These are phyloP conservation scores for Tragelaphus strepsiceros DNA, from an alignment of 2,113 vertebrate genomes.

Conservation along the genomic window DNA sequence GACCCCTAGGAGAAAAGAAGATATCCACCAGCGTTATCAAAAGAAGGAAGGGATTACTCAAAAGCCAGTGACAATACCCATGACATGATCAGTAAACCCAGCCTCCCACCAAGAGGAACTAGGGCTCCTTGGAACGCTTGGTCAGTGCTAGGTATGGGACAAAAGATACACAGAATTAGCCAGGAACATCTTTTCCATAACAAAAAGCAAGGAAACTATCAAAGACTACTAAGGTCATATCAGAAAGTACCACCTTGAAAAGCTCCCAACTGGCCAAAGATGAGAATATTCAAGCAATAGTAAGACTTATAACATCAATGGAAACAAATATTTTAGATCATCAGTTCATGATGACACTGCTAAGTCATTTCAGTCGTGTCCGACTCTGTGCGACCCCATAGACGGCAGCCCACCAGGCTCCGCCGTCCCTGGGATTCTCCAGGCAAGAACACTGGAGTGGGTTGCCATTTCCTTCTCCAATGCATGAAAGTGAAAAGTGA, in stretches of 20 bases:
- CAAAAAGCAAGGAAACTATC: neutral
- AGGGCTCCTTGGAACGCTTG: neutral
- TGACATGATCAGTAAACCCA: neutral
- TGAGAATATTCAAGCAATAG: neutral
- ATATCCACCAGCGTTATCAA: neutral
- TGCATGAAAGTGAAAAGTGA: too few species aligned
- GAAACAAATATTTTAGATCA: neutral
- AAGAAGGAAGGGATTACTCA: neutral
- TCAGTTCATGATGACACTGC: neutral
- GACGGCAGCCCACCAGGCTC: too few species aligned
- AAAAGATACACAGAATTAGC: neutral
- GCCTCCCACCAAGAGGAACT: neutral
- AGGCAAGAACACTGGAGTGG: too few species aligned
- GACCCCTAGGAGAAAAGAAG: slow-evolving; percentile 83
- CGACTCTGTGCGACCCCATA: too few species aligned
- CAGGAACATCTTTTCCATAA: neutral
- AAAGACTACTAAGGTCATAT: neutral
- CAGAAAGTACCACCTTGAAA: neutral
- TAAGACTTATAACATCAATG: neutral
- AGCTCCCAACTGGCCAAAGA: neutral
- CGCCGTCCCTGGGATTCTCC: too few species aligned
- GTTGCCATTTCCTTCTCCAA: too few species aligned
- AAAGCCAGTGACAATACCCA: neutral
- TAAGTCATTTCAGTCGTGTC: too few species aligned
- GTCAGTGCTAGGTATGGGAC: neutral